A percentile compares a stretch with the other conserved stretches of the same genome.
These are phyloP conservation scores for Herpailurus yagouaroundi DNA, from an alignment of 2,113 vertebrate genomes.

Conservation along the genomic window DNA sequence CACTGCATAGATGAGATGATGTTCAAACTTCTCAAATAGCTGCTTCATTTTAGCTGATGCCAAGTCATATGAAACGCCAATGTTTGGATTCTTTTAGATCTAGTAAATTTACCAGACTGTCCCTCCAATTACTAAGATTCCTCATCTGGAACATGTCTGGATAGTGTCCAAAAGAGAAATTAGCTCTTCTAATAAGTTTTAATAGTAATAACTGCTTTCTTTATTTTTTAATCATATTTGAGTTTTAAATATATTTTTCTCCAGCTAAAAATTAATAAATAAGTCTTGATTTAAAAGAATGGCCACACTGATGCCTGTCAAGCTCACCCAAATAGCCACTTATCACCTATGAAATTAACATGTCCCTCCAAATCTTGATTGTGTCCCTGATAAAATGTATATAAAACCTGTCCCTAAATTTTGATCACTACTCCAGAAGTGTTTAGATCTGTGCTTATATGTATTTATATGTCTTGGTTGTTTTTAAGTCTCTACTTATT, in stretches of 20 bases:
- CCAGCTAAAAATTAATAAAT: not conserved
- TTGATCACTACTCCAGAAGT: not conserved
- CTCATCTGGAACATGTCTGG: conserved; percentile 18
- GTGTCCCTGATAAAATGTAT: not conserved
- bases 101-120: not conserved
- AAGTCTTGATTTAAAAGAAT: not conserved
- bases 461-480: not conserved
- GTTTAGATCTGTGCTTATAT: not conserved
- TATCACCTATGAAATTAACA: not conserved
- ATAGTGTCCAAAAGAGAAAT: not conserved
- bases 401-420: not conserved
- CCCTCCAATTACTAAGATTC: conserved; percentile 10
- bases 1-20: not conserved
- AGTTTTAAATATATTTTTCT: conserved; percentile 28
- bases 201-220: not conserved
- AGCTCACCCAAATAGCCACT: not conserved
- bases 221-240: not conserved
- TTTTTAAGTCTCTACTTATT: not conserved
- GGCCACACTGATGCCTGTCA: not conserved
- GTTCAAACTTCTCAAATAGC: conserved; percentile 35
- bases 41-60: not conserved
- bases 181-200: not conserved
- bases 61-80: not conserved
- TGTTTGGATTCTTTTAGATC: conserved; percentile 14
- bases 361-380: not conserved